Conservation (phyloP, 2,113 vertebrate genomes). For the Montifringilla adamsi region DNA sequence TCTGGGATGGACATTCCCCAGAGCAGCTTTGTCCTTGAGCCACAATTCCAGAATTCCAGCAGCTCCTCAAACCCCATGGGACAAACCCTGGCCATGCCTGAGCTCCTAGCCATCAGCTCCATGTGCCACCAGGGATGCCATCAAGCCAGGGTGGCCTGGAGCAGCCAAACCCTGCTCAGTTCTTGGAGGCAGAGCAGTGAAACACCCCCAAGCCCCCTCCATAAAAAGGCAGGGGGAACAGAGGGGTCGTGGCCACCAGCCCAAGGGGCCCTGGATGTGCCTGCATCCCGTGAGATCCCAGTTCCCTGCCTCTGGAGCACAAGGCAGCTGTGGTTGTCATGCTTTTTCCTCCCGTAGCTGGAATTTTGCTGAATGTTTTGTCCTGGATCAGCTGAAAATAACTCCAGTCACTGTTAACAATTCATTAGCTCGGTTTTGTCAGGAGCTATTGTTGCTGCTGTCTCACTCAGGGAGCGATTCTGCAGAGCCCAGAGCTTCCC, state of each 20-base stretch:
- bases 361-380: slow-evolving; percentile 13
- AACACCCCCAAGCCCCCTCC: not conserved
- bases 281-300: fast-evolving
- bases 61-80: not conserved
- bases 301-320: not conserved
- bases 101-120: not conserved
- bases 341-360: not conserved
- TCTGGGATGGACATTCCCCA: not conserved
- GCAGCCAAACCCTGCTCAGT: not conserved
- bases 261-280: not conserved
- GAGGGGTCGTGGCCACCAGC: not conserved
- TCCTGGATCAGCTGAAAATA: not conserved
- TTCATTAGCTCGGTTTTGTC: not conserved
- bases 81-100: not conserved
- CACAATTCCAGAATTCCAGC: not conserved
- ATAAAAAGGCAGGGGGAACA: not conserved
- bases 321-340: not conserved
- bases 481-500: not conserved
- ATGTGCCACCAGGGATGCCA: not conserved
- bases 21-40: not conserved
- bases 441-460: not conserved
- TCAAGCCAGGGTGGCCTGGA: not conserved
- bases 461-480: not conserved
- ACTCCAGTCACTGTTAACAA: not conserved
- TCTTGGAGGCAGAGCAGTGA: not conserved